These are phyloP conservation scores for Opisthocomus hoazin DNA, from an alignment of 2,113 vertebrate species.

Conservation along the genomic window DNA sequence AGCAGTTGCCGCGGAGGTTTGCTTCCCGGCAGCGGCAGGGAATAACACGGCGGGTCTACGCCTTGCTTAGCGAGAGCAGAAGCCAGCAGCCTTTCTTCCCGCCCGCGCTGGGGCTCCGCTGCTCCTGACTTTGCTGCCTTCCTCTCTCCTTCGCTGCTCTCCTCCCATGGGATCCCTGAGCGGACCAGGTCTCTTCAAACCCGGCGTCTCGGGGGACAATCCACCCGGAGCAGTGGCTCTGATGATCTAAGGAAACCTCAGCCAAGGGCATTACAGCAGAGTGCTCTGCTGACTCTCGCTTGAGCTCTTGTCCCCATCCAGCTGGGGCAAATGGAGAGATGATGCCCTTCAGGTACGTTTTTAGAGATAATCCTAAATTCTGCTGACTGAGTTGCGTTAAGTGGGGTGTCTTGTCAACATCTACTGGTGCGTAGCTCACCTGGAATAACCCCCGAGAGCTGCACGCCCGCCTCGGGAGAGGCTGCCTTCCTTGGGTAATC, in stretches of 20 bases:
- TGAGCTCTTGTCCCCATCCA: background rate
- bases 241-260: background rate
- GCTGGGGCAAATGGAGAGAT: background rate
- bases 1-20: background rate
- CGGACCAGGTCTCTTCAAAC: background rate
- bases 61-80: background rate
- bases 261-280: background rate
- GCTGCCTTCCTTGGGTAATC: background rate
- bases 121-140: background rate
- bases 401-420: background rate
- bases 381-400: background rate
- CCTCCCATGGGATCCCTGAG: background rate
- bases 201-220: fast-evolving
- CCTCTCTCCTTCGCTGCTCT: background rate
- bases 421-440: background rate
- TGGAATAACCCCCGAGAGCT: background rate
- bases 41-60: background rate
- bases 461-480: background rate
- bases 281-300: fast-evolving
- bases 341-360: background rate
- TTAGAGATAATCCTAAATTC: background rate
- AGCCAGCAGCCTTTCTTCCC: background rate
- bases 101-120: background rate
- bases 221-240: fast-evolving
- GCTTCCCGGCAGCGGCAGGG: background rate